Conservation (phyloP, 2,888 invertebrate species). For the Willowsia nigromaculata region DNA sequence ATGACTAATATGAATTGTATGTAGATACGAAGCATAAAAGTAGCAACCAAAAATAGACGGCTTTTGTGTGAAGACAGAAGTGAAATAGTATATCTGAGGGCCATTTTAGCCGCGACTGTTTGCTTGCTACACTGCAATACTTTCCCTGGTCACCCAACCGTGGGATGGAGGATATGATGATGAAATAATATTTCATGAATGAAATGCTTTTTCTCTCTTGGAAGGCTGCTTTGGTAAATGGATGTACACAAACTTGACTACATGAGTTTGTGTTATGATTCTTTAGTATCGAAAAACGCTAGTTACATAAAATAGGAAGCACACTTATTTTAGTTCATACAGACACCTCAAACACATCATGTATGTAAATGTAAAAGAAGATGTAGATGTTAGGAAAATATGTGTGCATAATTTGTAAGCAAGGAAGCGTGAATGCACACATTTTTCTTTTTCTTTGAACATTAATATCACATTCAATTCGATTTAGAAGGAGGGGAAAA, state of each 20-base stretch:
- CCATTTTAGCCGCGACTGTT: neutral
- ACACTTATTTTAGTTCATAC: neutral
- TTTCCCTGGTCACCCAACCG: constrained; percentile 46
- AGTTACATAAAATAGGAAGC: too few relatives aligned
- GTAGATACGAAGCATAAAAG: neutral
- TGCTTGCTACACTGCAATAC: neutral
- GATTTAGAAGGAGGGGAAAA: neutral
- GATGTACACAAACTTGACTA: neutral
- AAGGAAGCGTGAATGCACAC: constrained; percentile 25
- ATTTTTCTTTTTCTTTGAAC: constrained; percentile 26
- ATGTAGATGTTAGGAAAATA: neutral
- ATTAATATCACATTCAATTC: neutral
- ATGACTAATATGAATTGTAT: neutral
- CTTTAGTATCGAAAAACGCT: too few relatives aligned
- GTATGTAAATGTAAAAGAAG: neutral
- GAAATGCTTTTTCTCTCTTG: neutral
- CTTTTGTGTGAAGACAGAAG: neutral
- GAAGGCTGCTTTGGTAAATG: neutral
- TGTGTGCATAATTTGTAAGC: constrained; percentile 1
- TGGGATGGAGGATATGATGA: constrained; percentile 28
- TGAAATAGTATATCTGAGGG: neutral
- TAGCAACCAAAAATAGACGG: neutral
- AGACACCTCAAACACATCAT: neutral
- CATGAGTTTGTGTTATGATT: too few relatives aligned
- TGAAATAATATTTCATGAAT: constrained; percentile 49